Conservation (phyloP, 2,888 invertebrate species). For the Eristalis intricaria region DNA sequence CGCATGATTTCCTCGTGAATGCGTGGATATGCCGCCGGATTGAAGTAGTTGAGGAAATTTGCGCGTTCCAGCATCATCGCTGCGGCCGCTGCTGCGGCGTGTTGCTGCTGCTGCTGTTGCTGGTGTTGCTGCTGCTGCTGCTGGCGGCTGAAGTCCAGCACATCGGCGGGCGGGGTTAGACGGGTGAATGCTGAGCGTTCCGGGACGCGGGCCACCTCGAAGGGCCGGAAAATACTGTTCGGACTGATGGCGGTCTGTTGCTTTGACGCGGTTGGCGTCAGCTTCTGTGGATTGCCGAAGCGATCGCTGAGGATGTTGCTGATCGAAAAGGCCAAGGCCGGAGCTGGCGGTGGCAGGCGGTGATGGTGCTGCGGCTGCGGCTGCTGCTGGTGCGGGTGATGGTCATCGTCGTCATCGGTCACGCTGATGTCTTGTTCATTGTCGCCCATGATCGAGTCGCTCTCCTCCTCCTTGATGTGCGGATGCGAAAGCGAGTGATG, state of each 20-base stretch:
- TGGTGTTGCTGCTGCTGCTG: constrained; percentile 55
- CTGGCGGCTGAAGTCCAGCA: constrained; percentile 79
- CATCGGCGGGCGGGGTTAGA: constrained; percentile 75
- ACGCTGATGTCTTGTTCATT: constrained; percentile 75
- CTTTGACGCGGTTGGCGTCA: constrained; percentile 5
- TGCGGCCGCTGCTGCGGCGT: constrained; percentile 79
- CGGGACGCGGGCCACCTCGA: constrained; percentile 75
- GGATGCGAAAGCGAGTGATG: constrained; percentile 65
- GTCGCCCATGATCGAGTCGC: constrained; percentile 79
- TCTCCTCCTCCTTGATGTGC: constrained; percentile 79
- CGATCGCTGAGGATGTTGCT: constrained; percentile 81
- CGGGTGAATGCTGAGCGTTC: constrained; percentile 79
- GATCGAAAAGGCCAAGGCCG: constrained; percentile 80
- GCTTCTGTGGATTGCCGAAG: constrained; percentile 75
- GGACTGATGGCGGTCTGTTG: constrained; percentile 5
- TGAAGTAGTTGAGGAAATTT: constrained; percentile 80
- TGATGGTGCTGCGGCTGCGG: constrained; percentile 74
- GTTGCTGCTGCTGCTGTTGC: constrained; percentile 78
- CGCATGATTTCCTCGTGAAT: constrained; percentile 81
- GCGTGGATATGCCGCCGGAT: constrained; percentile 80
- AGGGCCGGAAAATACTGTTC: constrained; percentile 79
- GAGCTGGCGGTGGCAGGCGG: constrained; percentile 77
- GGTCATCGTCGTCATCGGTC: constrained; percentile 74
- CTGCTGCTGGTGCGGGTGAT: constrained; percentile 67
- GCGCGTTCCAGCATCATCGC: constrained; percentile 80